phyloP scores from a whole-genome alignment of 2,888 invertebrate genomes.

The Drosophila anceps region DNA sequence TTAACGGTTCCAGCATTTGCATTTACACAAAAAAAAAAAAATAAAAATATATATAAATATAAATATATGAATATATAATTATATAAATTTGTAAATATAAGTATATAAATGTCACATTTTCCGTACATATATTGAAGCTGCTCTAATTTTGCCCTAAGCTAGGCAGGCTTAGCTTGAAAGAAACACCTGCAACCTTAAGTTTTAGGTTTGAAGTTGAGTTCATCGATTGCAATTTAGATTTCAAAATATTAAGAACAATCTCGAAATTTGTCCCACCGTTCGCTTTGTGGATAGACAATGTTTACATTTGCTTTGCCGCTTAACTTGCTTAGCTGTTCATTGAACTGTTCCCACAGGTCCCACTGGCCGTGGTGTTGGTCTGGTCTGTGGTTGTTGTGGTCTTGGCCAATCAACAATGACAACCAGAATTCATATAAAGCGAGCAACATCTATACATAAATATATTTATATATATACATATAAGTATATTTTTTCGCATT shows the following conservation, averaged over 20 bases:
- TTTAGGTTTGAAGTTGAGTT: not conserved
- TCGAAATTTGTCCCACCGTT: conserved; percentile 32
- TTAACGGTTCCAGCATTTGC: not conserved
- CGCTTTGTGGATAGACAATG: conserved; percentile 27
- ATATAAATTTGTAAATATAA: not conserved
- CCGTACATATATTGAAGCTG: not conserved
- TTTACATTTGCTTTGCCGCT: conserved; percentile 65
- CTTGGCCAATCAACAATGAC: conserved; percentile 66
- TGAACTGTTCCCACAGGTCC: conserved; percentile 62
- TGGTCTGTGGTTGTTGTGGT: conserved; percentile 21
- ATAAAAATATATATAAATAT: not conserved
- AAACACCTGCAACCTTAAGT: not conserved
- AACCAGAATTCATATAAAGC: conserved; percentile 37
- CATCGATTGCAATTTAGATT: not conserved
- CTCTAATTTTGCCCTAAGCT: not conserved
- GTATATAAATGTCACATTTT: not conserved
- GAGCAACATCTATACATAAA: conserved; percentile 9
- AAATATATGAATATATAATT: not conserved
- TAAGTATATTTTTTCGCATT: conserved; percentile 8
- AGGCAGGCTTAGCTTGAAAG: not conserved
- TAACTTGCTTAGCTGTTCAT: conserved; percentile 70
- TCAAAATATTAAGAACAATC: not conserved
- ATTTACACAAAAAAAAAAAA: not conserved
- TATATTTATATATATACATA: not conserved
- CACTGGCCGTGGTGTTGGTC: conserved; percentile 39